Conservation (phyloP, 2,888 invertebrate species). For the Horisme vitalbata region DNA sequence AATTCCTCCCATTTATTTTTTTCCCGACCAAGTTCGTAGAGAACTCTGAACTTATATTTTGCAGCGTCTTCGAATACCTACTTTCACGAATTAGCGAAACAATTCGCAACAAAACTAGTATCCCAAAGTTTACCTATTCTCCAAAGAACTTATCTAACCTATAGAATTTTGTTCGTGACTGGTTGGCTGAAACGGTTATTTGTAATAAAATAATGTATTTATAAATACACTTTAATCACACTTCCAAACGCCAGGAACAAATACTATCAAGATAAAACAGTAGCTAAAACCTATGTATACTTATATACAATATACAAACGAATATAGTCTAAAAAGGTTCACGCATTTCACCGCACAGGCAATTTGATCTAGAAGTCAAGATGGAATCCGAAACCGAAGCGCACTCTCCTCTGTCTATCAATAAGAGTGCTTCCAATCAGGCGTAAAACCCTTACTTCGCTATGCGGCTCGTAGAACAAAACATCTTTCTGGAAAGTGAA, state of each 20-base stretch:
- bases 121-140: constrained; percentile 20
- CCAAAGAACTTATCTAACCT: constrained; percentile 4
- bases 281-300: constrained; percentile 81
- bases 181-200: not conserved
- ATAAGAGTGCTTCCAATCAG: constrained; percentile 66
- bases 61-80: constrained; percentile 25
- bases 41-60: constrained; percentile 32
- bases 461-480: constrained; percentile 59
- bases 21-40: constrained; percentile 25
- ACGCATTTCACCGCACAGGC: constrained; percentile 33
- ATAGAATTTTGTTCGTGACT: constrained; percentile 13
- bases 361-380: constrained; percentile 58
- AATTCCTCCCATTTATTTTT: constrained; percentile 31
- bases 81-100: constrained; percentile 26
- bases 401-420: constrained; percentile 64
- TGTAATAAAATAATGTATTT: constrained; percentile 5
- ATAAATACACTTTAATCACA: constrained; percentile 50
- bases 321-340: constrained; percentile 66
- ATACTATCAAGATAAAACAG: constrained; percentile 61
- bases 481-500: constrained; percentile 70
- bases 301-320: constrained; percentile 80
- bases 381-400: constrained; percentile 70
- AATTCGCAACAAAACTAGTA: constrained; percentile 26
- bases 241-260: constrained; percentile 55
- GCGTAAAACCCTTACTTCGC: constrained; percentile 61